These are phyloP conservation scores for Rhabdomys pumilio DNA, from an alignment of 2,797 vertebrate species.

Conservation along the genomic window DNA sequence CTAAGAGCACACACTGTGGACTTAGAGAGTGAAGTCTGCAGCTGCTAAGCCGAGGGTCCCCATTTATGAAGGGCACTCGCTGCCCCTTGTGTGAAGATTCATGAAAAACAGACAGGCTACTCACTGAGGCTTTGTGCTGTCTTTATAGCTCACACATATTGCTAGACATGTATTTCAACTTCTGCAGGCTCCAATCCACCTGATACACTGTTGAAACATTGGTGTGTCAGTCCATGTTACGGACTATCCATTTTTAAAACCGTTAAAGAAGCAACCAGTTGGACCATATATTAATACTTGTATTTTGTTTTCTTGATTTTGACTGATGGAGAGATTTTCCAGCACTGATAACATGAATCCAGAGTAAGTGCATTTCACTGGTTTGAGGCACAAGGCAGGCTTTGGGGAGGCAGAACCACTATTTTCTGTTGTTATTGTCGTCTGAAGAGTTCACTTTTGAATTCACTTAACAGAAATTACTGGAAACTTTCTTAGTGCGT, in stretches of 20 bases:
- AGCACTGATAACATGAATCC: slow-evolving; percentile 27
- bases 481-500: slow-evolving; percentile 52
- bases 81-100: background rate
- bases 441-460: slow-evolving; percentile 64
- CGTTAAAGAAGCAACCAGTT: background rate
- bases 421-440: background rate
- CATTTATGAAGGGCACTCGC: background rate
- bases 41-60: background rate
- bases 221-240: slow-evolving; percentile 15
- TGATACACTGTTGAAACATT: background rate
- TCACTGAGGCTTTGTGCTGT: background rate
- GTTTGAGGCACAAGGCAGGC: slow-evolving; percentile 7
- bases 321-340: slow-evolving; percentile 39
- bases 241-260: slow-evolving; percentile 45
- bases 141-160: background rate
- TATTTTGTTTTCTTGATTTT: slow-evolving; percentile 39
- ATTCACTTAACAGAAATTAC: slow-evolving; percentile 66
- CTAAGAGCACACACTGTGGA: background rate
- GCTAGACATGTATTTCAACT: background rate
- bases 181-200: background rate
- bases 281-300: slow-evolving; percentile 33
- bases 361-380: slow-evolving; percentile 41
- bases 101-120: background rate
- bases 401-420: slow-evolving; percentile 17
- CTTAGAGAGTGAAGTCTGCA: background rate